Evolutionary conservation across 2,113 vertebrate genomes (phyloP).

Genomic region (Campylorhamphus procurvoides): DNA sequence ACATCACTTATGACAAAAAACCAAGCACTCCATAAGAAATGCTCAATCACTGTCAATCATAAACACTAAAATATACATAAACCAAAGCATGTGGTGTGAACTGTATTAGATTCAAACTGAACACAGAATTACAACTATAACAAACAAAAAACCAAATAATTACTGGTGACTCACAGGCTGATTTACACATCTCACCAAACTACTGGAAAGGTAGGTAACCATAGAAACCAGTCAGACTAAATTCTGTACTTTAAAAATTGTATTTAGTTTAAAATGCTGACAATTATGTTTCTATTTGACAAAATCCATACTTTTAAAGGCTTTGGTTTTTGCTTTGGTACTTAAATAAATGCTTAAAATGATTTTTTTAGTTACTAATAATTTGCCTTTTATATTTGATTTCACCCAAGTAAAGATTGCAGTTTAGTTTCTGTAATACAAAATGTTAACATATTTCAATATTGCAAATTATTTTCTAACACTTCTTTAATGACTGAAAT

Average conservation of each 20-base stretch:
- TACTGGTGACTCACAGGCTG: conserved; percentile 76
- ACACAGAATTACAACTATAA: conserved; percentile 76
- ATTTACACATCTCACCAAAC: conserved; percentile 74
- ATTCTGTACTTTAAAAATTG: conserved; percentile 69
- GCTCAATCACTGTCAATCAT: conserved; percentile 89
- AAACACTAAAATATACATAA: conserved; percentile 80
- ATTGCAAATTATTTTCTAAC: conserved; percentile 36
- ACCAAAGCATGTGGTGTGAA: conserved; percentile 76
- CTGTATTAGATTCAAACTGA: conserved; percentile 74
- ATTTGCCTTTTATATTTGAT: conserved; percentile 51
- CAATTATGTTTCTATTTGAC: conserved; percentile 59
- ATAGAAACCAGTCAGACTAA: conserved; percentile 76
- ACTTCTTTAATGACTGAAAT: conserved; percentile 52
- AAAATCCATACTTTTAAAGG: conserved; percentile 58
- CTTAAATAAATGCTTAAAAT: conserved; percentile 59
- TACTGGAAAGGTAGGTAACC: conserved; percentile 71
- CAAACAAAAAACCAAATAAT: conserved; percentile 83
- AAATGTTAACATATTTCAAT: conserved; percentile 42
- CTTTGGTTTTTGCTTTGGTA: conserved; percentile 48
- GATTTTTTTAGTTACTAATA: conserved; percentile 47
- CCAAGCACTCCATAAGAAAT: conserved; percentile 81
- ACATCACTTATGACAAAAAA: conserved; percentile 86
- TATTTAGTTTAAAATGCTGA: conserved; percentile 70
- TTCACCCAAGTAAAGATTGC: conserved; percentile 17
- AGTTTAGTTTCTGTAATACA: conserved; percentile 33